Base-by-base conservation (phyloP, 2,113 vertebrate species). In the Pogona vitticeps region DNA sequence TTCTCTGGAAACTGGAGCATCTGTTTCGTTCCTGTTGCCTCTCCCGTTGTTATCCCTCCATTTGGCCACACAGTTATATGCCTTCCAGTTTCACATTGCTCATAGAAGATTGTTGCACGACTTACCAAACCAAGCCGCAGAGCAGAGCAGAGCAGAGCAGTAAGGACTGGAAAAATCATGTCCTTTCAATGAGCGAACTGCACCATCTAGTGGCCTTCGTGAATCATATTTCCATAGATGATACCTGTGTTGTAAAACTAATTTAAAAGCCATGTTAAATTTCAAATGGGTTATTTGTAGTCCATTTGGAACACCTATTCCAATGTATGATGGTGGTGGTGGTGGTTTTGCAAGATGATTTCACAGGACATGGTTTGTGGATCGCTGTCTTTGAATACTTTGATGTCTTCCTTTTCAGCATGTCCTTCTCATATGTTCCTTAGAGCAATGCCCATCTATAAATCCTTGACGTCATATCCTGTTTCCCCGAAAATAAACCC, bases 121-220 rank as follows among this genome's bases (percentile, higher is more conserved):
- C 23, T 33, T 79, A 61, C 6, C 17, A 79, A 79, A 79, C 46
- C 46, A 52, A 52, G 46, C 46, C 46, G 10, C 46, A 52, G 46
- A 52, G 46, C 46, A 52, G 46, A 52, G 46, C 46, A 33, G 17
- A 26, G 46, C 46, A 52, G 46, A 52, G 46, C 46, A 33, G 17
- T 21, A 5, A 3, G 0, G n/a, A 28, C 68, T 70, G 28, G 46
- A 10, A 10, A 52, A 52, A 10, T 10, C 46, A 52, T 23, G 76
- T 84, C n/a, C 36, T 73, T 81, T 72, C 21, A 59, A 15, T 1
- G 28, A 1, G 81, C 88, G 33, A 1, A 38, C 6, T 13, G 38
- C 70, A 89, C 89, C 93, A 84, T 2, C 94, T 92, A 82, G 75
- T 40, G 94, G 80, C 77, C 59, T n/a, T 3, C 42, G 26, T 0